Conservation (phyloP, 2,797 vertebrate species). For the Epinephelus malabaricus region DNA sequence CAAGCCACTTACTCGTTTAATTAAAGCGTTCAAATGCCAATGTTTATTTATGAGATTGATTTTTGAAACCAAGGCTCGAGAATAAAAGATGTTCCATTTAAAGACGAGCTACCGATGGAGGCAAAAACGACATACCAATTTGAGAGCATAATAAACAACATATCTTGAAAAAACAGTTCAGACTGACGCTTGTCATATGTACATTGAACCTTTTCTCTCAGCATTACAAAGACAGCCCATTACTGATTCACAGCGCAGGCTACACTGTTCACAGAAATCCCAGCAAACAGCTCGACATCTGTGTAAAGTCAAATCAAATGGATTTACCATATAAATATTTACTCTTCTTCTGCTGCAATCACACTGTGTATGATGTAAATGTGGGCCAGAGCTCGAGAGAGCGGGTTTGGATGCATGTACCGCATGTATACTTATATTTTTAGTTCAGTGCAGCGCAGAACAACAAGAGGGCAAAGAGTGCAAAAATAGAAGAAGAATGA, state of each 20-base stretch:
- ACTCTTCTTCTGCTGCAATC: constrained; percentile 43
- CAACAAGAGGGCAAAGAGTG: constrained; percentile 1
- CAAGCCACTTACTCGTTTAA: constrained; percentile 67
- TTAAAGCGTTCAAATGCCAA: constrained; percentile 69
- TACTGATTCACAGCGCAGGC: constrained; percentile 10
- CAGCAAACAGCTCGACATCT: constrained; percentile 41
- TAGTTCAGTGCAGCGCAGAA: background rate
- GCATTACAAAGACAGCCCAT: background rate
- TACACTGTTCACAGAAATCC: constrained; percentile 21
- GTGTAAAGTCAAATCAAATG: constrained; percentile 48
- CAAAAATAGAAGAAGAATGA: background rate
- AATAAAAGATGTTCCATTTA: constrained; percentile 42
- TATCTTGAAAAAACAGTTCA: background rate
- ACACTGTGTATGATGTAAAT: constrained; percentile 23
- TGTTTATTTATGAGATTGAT: constrained; percentile 79
- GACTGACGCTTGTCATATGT: background rate
- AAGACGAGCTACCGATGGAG: constrained; percentile 10
- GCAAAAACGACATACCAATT: background rate
- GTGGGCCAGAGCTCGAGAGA: constrained; percentile 35
- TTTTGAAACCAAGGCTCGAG: constrained; percentile 56
- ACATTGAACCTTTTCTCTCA: background rate
- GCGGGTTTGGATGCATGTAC: background rate
- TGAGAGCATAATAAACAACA: background rate
- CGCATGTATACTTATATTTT: constrained; percentile 10
- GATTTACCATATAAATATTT: constrained; percentile 52